Percentiles rank a stretch among this genome's conserved stretches.
Conservation (phyloP, 2,113 vertebrate species). For the Phyllostomus hastatus region DNA sequence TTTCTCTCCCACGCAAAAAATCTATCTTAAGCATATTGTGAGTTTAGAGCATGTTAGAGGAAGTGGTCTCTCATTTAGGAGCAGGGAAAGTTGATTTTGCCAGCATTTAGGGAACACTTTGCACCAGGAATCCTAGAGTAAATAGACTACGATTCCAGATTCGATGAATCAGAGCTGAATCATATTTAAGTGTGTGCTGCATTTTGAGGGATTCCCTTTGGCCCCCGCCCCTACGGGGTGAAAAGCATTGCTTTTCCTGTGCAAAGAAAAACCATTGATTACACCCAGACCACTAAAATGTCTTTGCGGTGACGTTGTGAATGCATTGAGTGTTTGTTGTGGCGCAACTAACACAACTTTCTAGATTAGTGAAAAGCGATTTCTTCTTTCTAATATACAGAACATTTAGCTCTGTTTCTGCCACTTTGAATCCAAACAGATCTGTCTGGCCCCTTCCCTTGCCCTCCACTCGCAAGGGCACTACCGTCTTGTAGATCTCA, state of each 20-base stretch:
- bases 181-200: background rate
- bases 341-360: slow-evolving; percentile 13
- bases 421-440: background rate
- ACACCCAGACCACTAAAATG: background rate
- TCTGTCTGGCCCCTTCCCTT: background rate
- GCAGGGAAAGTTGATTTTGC: background rate
- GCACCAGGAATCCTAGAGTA: background rate
- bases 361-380: background rate
- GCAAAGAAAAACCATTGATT: background rate
- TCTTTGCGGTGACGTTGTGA: background rate
- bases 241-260: background rate
- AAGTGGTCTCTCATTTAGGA: background rate
- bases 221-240: background rate
- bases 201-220: slow-evolving; percentile 46
- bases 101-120: background rate
- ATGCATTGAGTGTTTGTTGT: background rate
- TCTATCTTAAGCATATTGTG: background rate
- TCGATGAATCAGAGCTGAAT: slow-evolving; percentile 46
- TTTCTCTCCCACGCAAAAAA: background rate
- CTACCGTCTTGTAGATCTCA: background rate
- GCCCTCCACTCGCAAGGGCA: too few relatives aligned
- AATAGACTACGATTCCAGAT: background rate
- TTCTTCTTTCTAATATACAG: slow-evolving; percentile 16
- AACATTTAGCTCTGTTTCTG: slow-evolving; percentile 41
- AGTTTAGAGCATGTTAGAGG: background rate